These are phyloP conservation scores for Drosophila sordidula DNA, from an alignment of 2,888 invertebrate species.

Conservation along the genomic window DNA sequence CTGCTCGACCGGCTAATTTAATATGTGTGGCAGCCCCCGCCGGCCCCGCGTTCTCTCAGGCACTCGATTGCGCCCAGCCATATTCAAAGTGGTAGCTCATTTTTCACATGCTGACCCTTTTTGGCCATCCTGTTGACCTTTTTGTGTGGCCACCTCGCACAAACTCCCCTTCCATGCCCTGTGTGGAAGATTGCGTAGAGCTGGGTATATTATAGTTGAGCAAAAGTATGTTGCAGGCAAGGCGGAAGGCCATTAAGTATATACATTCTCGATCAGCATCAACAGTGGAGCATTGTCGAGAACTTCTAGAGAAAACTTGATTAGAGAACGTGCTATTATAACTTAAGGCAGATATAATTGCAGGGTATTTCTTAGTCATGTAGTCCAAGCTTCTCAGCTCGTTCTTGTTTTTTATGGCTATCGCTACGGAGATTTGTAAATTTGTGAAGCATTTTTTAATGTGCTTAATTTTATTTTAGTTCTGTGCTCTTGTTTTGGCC, in stretches of 20 bases:
- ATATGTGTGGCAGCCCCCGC: conserved; percentile 50
- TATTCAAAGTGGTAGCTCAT: conserved; percentile 67
- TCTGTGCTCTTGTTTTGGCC: conserved; percentile 34
- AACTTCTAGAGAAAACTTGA: too few relatives aligned
- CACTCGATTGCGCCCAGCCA: conserved; percentile 31
- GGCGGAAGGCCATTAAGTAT: neutral
- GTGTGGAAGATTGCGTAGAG: neutral
- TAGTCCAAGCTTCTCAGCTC: neutral
- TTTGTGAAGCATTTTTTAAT: conserved; percentile 80
- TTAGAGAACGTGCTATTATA: too few relatives aligned
- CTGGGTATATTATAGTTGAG: neutral
- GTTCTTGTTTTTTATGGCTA: conserved; percentile 36
- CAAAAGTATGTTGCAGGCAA: neutral
- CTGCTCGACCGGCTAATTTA: conserved; percentile 56
- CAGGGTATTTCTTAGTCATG: neutral
- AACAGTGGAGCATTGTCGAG: too few relatives aligned
- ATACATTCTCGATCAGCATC: too few relatives aligned
- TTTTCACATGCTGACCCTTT: conserved; percentile 68
- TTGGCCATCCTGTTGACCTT: conserved; percentile 60
- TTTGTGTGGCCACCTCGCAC: conserved; percentile 37
- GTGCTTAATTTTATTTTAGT: conserved; percentile 75
- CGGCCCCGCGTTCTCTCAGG: neutral
- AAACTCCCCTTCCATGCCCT: neutral
- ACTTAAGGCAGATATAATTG: neutral
- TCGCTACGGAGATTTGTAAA: conserved; percentile 72